A percentile compares a stretch with the other conserved stretches of the same genome.
Evolutionary conservation across 2,888 invertebrate species (phyloP).

Genomic region (Eurytoma adleriae): DNA sequence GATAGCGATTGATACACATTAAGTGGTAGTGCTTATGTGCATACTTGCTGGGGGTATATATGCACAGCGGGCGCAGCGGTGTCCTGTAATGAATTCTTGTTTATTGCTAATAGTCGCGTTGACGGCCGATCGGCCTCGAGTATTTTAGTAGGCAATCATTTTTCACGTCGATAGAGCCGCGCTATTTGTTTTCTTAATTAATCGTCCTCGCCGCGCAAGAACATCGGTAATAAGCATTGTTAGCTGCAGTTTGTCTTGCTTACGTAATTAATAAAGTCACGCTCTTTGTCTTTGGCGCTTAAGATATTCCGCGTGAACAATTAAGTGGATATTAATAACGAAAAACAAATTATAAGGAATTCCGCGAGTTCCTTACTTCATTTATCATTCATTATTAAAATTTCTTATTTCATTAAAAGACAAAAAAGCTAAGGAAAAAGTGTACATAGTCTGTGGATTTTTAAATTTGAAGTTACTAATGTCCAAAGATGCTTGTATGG

Average conservation of each 20-base stretch:
- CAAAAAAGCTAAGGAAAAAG: too few relatives aligned
- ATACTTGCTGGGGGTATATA: not conserved
- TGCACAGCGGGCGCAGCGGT: not conserved
- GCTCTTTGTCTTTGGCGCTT: too few relatives aligned
- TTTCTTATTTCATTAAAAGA: too few relatives aligned
- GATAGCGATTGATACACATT: constrained; percentile 33
- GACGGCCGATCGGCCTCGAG: constrained; percentile 31
- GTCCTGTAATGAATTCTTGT: constrained; percentile 52
- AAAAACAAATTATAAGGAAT: too few relatives aligned
- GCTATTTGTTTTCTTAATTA: constrained; percentile 45
- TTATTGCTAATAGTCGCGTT: constrained; percentile 41
- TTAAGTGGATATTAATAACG: too few relatives aligned
- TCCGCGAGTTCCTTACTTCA: too few relatives aligned
- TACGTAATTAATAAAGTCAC: not conserved
- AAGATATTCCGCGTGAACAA: too few relatives aligned
- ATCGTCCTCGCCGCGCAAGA: constrained; percentile 7
- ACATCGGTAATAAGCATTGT: constrained; percentile 22
- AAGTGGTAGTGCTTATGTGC: not conserved
- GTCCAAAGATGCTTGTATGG: too few relatives aligned
- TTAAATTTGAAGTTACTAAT: too few relatives aligned
- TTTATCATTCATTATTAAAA: too few relatives aligned
- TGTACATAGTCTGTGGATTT: too few relatives aligned
- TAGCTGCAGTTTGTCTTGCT: not conserved
- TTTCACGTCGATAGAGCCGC: constrained; percentile 16
- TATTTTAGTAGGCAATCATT: constrained; percentile 22